Percentiles rank a stretch among this genome's conserved stretches.
phyloP scores from a whole-genome alignment of 1,140 invertebrate species.

The Drosophila azteca region DNA sequence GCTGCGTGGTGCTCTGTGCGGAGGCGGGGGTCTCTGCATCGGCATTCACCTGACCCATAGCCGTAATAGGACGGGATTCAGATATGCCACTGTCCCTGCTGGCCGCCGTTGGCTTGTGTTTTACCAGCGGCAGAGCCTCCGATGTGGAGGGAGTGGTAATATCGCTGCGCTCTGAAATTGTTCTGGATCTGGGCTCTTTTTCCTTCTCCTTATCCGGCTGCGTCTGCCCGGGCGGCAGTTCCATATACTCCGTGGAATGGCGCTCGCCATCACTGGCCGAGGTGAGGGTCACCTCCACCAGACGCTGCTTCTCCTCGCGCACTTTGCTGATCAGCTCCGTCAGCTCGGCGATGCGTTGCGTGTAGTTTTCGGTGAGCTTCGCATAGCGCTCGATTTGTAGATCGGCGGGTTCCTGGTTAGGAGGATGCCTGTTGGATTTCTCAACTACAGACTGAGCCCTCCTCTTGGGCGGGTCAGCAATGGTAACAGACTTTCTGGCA shows the following conservation, averaged over 20 bases:
- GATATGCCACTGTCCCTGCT: constrained; percentile 81
- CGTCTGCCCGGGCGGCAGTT: constrained; percentile 48
- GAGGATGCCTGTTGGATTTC: background rate
- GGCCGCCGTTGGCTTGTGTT: constrained; percentile 66
- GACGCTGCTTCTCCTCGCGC: constrained; percentile 76
- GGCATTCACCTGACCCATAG: constrained; percentile 45
- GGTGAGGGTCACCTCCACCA: constrained; percentile 78
- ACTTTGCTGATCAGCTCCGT: constrained; percentile 76
- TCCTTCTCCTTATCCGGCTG: constrained; percentile 7
- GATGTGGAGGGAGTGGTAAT: constrained; percentile 42
- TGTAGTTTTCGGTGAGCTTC: constrained; percentile 74
- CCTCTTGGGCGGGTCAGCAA: background rate
- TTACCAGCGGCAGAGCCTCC: constrained; percentile 65
- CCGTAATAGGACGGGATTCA: constrained; percentile 70
- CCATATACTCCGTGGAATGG: constrained; percentile 79
- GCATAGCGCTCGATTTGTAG: constrained; percentile 61
- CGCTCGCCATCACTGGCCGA: constrained; percentile 72
- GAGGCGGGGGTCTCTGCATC: constrained; percentile 56
- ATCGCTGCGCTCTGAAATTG: constrained; percentile 61
- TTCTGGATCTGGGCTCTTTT: constrained; percentile 22
- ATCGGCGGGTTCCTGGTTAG: constrained; percentile 9
- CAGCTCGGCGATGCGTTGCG: constrained; percentile 72
- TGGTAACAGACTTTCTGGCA: background rate
- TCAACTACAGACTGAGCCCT: background rate
- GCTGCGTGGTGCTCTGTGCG: constrained; percentile 15